A percentile compares a stretch with the other conserved stretches of the same genome.
These are phyloP conservation scores for Leptinotarsa texana DNA, from an alignment of 1,140 invertebrate genomes.

Conservation along the genomic window DNA sequence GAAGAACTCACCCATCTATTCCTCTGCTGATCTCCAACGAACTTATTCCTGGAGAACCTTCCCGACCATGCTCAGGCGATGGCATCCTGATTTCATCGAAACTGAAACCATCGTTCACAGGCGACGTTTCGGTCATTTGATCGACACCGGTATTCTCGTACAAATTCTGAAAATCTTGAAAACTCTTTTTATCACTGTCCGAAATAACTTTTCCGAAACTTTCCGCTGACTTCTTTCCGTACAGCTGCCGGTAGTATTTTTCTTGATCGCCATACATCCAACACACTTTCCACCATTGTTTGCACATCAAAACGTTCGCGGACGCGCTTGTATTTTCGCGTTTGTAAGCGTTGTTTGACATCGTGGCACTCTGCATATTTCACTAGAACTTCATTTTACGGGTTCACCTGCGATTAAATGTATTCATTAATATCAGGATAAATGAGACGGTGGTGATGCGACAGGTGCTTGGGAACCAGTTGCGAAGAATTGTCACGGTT, in stretches of 20 bases:
- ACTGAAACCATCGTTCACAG: conserved; percentile 33
- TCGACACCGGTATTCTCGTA: conserved; percentile 22
- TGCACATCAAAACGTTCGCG: conserved; percentile 77
- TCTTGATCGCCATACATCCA: conserved; percentile 84
- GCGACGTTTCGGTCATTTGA: conserved; percentile 9
- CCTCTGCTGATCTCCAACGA: conserved; percentile 42
- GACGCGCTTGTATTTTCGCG: conserved; percentile 51
- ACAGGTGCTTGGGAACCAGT: neutral
- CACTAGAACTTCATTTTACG: neutral
- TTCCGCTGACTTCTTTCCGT: conserved; percentile 59
- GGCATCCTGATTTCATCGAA: conserved; percentile 37
- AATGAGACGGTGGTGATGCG: neutral
- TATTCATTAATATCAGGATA: neutral
- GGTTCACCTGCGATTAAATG: neutral
- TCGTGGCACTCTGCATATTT: conserved; percentile 27
- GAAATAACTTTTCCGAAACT: conserved; percentile 21
- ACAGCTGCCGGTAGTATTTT: conserved; percentile 79
- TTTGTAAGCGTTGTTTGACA: conserved; percentile 44
- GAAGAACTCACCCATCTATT: conserved; percentile 45
- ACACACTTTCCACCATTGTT: conserved; percentile 86
- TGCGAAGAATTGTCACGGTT: too few relatives aligned
- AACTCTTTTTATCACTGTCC: neutral
- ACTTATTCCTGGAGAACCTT: conserved; percentile 33
- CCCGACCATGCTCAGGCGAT: conserved; percentile 21
- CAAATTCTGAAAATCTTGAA: conserved; percentile 19